Percentiles rank a stretch among this genome's conserved stretches.
Evolutionary conservation across 2,888 invertebrate genomes (phyloP).

Genomic region (Terebella lapidaria): DNA sequence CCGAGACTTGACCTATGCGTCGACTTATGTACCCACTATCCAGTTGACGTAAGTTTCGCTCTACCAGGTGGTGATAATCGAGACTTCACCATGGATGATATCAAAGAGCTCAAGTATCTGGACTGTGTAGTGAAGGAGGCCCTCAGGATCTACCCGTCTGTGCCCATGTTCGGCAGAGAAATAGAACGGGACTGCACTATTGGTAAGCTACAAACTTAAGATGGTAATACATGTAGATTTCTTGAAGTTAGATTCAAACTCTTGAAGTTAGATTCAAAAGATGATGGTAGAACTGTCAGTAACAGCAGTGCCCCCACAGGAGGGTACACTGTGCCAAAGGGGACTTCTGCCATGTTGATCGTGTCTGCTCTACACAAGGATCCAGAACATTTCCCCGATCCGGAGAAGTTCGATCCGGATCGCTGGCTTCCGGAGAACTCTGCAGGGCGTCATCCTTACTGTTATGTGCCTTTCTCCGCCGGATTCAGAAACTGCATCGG

Average conservation of each 20-base stretch:
- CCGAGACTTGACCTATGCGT: too few relatives aligned
- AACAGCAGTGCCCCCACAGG: conserved; percentile 21
- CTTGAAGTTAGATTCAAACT: too few relatives aligned
- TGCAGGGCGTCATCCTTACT: conserved; percentile 61
- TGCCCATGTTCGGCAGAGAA: conserved; percentile 53
- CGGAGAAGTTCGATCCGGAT: conserved; percentile 73
- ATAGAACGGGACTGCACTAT: conserved; percentile 48
- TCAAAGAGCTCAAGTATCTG: conserved; percentile 54
- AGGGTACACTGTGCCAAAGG: conserved; percentile 39
- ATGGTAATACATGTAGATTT: too few relatives aligned
- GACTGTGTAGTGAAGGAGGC: conserved; percentile 57
- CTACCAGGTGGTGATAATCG: conserved; percentile 46
- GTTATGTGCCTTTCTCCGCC: too few relatives aligned
- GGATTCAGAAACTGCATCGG: conserved; percentile 57
- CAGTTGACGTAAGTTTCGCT: too few relatives aligned
- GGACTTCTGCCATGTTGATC: conserved; percentile 36
- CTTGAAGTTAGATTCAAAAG: too few relatives aligned
- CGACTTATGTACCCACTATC: too few relatives aligned
- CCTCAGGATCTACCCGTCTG: conserved; percentile 55
- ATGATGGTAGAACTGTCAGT: too few relatives aligned
- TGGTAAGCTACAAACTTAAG: conserved; percentile 29
- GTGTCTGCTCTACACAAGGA: conserved; percentile 59
- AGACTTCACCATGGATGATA: conserved; percentile 54
- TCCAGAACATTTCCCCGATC: conserved; percentile 63
- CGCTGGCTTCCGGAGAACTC: conserved; percentile 69